A percentile compares a stretch with the other conserved stretches of the same genome.
Evolutionary conservation across 2,888 invertebrate species (phyloP).

Genomic region (Drosophila nr. perissopoda): DNA sequence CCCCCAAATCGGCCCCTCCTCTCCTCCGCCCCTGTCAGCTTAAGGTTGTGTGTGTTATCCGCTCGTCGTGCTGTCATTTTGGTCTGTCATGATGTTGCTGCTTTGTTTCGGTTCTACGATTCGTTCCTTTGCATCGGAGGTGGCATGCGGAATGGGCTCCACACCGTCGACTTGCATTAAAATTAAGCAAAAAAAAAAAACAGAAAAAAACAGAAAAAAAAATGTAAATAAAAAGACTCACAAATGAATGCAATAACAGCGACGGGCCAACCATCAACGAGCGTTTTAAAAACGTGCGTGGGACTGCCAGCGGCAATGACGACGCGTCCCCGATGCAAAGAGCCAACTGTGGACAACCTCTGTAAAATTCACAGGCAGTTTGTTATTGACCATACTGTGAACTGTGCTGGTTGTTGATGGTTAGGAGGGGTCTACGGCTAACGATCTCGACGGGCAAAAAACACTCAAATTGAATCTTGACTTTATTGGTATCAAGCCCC

Average conservation of each 20-base stretch:
- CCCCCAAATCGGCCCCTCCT: constrained; percentile 28
- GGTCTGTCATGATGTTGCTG: constrained; percentile 58
- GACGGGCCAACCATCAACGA: constrained; percentile 50
- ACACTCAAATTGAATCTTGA: constrained; percentile 73
- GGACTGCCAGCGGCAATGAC: constrained; percentile 68
- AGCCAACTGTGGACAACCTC: constrained; percentile 37
- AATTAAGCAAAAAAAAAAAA: constrained; percentile 67
- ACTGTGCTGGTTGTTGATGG: constrained; percentile 2
- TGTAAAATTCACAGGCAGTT: constrained; percentile 32
- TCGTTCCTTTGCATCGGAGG: constrained; percentile 60
- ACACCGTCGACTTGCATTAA: constrained; percentile 52
- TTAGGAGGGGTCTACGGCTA: constrained; percentile 16
- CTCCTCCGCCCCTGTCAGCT: constrained; percentile 35
- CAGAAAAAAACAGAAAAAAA: constrained; percentile 60
- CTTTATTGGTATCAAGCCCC: constrained; percentile 68
- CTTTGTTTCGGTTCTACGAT: constrained; percentile 51
- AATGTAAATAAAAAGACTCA: constrained; percentile 73
- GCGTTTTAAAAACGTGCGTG: constrained; percentile 71
- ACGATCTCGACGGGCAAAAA: constrained; percentile 31
- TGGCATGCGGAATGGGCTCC: constrained; percentile 60
- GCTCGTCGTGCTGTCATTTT: constrained; percentile 50
- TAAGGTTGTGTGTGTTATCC: constrained; percentile 47
- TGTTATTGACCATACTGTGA: constrained; percentile 28
- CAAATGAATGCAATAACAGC: constrained; percentile 75
- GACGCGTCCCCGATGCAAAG: constrained; percentile 26